A percentile compares a stretch with the other conserved stretches of the same genome.
These are phyloP conservation scores for Ispidina lecontei DNA, from an alignment of 2,797 vertebrate genomes.

Conservation along the genomic window DNA sequence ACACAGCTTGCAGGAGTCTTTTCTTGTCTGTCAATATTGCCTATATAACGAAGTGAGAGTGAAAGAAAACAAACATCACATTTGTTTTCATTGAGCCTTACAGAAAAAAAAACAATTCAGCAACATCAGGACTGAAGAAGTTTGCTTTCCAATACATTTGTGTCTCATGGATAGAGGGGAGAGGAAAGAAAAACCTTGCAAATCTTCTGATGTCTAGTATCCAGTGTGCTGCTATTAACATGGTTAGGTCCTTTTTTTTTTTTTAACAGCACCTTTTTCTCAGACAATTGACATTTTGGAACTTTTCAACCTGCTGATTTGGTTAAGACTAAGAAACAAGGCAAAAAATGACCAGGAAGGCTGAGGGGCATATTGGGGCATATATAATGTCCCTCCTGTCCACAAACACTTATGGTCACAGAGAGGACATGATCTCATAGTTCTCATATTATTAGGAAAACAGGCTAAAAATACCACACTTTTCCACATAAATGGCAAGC, in stretches of 20 bases:
- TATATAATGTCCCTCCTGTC: background rate
- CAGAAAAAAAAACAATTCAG: background rate
- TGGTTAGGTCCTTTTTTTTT: background rate
- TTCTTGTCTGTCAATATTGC: background rate
- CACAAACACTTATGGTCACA: background rate
- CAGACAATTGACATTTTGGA: background rate
- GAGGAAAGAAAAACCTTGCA: background rate
- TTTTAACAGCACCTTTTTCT: background rate
- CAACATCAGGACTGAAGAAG: background rate
- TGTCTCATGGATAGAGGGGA: background rate
- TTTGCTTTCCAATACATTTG: background rate
- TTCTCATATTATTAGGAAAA: conserved; percentile 26
- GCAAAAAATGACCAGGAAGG: background rate
- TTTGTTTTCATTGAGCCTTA: background rate
- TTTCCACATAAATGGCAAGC: conserved; percentile 16
- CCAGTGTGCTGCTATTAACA: background rate
- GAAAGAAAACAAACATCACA: background rate
- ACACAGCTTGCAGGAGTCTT: background rate
- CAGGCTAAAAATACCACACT: conserved; percentile 23
- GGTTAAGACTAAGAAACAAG: background rate
- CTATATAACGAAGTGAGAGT: background rate
- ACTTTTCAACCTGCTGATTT: background rate
- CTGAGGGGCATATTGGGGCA: background rate
- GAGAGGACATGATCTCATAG: background rate
- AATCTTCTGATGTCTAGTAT: background rate